Conservation (phyloP, 2,797 vertebrate species). For the Gadopsis bispinosus region DNA sequence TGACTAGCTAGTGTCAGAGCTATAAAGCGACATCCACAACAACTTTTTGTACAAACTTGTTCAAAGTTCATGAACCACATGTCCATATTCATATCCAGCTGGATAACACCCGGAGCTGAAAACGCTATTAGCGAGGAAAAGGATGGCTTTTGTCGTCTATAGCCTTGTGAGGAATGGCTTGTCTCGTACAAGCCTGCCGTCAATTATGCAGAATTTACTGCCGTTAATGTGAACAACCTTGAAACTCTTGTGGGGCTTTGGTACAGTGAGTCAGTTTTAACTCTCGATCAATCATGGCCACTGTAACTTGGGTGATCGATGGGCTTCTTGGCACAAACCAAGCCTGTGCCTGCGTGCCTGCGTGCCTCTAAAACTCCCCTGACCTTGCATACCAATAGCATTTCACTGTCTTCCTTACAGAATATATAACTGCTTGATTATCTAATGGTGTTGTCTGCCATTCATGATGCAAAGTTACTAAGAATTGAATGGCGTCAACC, state of each 20-base stretch:
- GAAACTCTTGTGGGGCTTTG: constrained; percentile 63
- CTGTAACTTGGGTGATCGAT: constrained; percentile 60
- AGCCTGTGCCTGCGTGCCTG: constrained; percentile 22
- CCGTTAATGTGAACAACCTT: constrained; percentile 77
- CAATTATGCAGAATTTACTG: constrained; percentile 69
- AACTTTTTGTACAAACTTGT: constrained; percentile 19
- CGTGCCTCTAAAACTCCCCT: constrained; percentile 42
- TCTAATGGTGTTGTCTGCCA: constrained; percentile 30
- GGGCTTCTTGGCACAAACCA: constrained; percentile 40
- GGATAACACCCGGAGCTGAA: constrained; percentile 16
- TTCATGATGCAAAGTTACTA: constrained; percentile 18
- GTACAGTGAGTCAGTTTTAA: constrained; percentile 47
- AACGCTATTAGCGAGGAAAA: constrained; percentile 29
- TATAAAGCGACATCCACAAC: constrained; percentile 10
- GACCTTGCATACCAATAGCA: constrained; percentile 39
- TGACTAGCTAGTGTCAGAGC: neutral
- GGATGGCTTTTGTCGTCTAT: constrained; percentile 28
- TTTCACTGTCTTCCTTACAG: constrained; percentile 28
- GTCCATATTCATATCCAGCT: constrained; percentile 32
- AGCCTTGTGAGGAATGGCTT: constrained; percentile 52
- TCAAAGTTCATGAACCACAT: constrained; percentile 20
- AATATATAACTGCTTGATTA: constrained; percentile 43
- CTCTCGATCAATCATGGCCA: constrained; percentile 60
- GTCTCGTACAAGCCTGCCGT: constrained; percentile 27
- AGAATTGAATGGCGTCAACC: constrained; percentile 3